A percentile compares a stretch with the other conserved stretches of the same genome.
Evolutionary conservation across 2,113 vertebrate species (phyloP).

Genomic region (Coreoperca whiteheadi): DNA sequence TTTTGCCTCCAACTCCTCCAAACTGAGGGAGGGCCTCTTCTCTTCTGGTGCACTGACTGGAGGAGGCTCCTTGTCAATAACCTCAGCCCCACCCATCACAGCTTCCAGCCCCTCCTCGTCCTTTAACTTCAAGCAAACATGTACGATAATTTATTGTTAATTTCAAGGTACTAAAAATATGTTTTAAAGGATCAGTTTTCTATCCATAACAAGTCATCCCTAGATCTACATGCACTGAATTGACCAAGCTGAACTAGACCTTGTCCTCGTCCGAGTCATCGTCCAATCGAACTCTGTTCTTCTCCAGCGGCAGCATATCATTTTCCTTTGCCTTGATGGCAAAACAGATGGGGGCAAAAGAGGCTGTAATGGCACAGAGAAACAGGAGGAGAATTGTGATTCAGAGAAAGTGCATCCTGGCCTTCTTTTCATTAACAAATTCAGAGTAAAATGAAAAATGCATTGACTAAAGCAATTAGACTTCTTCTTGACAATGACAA

Average conservation of each 20-base stretch:
- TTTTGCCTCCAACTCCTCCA: slow-evolving; percentile 96
- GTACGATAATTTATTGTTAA: background rate
- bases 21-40: slow-evolving; percentile 90
- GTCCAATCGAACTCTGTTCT: slow-evolving; percentile 94
- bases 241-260: slow-evolving; percentile 55
- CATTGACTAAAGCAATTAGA: background rate
- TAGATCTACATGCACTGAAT: background rate
- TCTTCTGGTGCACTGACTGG: slow-evolving; percentile 85
- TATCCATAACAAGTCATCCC: background rate
- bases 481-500: background rate
- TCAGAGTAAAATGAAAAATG: background rate
- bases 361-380: slow-evolving; percentile 82
- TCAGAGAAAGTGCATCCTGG: background rate
- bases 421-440: background rate
- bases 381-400: background rate
- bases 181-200: background rate
- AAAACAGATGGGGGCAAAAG: slow-evolving; percentile 98
- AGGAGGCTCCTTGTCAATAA: slow-evolving; percentile 72
- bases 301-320: slow-evolving; percentile 95
- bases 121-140: slow-evolving; percentile 47
- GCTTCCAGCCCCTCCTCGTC: slow-evolving; percentile 84
- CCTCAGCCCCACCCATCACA: slow-evolving; percentile 58
- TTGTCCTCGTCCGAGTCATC: slow-evolving; percentile 95
- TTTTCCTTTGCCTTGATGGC: slow-evolving; percentile 98
- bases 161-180: background rate